Evolutionary conservation across 2,797 vertebrate species (phyloP).

Genomic region (Cetoscarus ocellatus): DNA sequence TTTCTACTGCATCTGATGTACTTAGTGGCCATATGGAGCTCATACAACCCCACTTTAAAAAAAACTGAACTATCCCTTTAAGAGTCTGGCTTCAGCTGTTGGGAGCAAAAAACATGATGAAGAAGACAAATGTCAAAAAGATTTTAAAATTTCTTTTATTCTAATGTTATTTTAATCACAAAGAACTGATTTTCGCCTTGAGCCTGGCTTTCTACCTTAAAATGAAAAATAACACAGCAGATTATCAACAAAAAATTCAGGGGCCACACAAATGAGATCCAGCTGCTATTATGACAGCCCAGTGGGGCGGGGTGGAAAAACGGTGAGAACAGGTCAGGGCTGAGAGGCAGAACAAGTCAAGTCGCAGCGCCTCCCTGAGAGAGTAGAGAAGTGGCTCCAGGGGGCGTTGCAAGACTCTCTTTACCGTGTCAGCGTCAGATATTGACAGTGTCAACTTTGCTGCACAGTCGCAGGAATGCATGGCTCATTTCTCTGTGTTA

Average conservation of each 20-base stretch:
- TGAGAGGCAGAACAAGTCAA: constrained; percentile 49
- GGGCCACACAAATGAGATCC: constrained; percentile 63
- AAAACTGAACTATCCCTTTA: no score
- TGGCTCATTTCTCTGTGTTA: constrained; percentile 25
- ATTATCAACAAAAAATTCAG: constrained; percentile 40
- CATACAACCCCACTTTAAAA: no score
- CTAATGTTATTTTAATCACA: constrained; percentile 40
- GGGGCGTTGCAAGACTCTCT: constrained; percentile 43
- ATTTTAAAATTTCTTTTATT: constrained; percentile 11
- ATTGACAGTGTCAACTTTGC: constrained; percentile 79
- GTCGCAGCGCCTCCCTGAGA: constrained; percentile 36
- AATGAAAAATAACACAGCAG: constrained; percentile 28
- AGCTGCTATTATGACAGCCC: constrained; percentile 74
- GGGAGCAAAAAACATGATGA: not conserved
- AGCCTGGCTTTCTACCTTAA: constrained; percentile 28
- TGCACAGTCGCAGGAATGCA: constrained; percentile 19
- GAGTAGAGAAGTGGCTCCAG: constrained; percentile 39
- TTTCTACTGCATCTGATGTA: no score
- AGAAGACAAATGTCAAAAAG: not conserved
- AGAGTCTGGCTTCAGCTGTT: no score
- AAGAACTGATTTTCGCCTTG: constrained; percentile 43
- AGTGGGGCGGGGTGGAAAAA: constrained; percentile 48
- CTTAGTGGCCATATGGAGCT: no score
- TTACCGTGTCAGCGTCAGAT: constrained; percentile 54
- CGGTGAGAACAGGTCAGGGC: constrained; percentile 55